Percentiles rank a stretch among this genome's conserved stretches.
Evolutionary conservation across 2,888 invertebrate species (phyloP).

Genomic region (Spodoptera littoralis): DNA sequence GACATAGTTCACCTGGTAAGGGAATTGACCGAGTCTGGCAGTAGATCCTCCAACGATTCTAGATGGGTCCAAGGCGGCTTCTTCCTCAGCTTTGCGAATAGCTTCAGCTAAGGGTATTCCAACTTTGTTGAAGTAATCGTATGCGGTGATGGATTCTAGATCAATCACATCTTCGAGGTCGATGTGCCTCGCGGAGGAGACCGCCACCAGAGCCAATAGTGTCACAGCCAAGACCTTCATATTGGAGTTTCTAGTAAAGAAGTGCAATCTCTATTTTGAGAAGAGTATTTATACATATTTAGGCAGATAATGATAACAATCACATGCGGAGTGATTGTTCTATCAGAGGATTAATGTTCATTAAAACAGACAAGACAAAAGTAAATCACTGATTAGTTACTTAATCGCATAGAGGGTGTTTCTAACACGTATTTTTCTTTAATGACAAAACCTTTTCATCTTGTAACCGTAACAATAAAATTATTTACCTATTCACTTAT

Average conservation of each 20-base stretch:
- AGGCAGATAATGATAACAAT: no score
- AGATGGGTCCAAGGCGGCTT: constrained; percentile 8
- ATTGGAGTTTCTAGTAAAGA: background rate
- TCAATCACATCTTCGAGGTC: constrained; percentile 37
- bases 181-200: constrained; percentile 36
- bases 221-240: constrained; percentile 40
- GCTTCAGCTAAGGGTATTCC: constrained; percentile 55
- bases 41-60: constrained; percentile 58
- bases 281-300: no score
- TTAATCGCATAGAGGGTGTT: no score
- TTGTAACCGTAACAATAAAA: no score
- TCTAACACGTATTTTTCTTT: no score
- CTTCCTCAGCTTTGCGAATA: constrained; percentile 51
- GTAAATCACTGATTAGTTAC: no score
- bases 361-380: no score
- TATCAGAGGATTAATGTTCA: no score
- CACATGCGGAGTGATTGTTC: no score
- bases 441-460: no score
- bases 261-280: no score
- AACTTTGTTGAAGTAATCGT: constrained; percentile 52
- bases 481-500: no score
- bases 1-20: constrained; percentile 51
- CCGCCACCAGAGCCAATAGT: constrained; percentile 46
- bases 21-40: constrained; percentile 49
- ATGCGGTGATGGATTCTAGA: constrained; percentile 50